phyloP scores from a whole-genome alignment of 2,888 invertebrate genomes.

The Aphodius sticticus region DNA sequence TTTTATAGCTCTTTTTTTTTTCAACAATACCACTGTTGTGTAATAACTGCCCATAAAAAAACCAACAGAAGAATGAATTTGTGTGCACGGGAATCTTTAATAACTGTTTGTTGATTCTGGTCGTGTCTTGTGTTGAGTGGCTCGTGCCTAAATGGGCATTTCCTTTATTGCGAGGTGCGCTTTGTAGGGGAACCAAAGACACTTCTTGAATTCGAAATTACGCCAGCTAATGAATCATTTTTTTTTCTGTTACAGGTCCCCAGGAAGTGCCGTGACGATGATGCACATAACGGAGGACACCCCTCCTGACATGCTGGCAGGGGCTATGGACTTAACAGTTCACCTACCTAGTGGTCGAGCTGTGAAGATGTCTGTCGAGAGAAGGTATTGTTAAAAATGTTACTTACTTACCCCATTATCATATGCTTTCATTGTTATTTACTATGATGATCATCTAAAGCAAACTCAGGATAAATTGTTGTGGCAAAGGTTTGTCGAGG shows the following conservation, averaged over 20 bases:
- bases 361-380: slow-evolving; percentile 65
- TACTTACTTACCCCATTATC: not conserved
- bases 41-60: not conserved
- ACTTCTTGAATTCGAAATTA: not conserved
- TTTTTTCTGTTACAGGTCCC: slow-evolving; percentile 31
- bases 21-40: not conserved
- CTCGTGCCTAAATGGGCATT: not conserved
- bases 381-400: slow-evolving; percentile 59
- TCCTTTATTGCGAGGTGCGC: not conserved
- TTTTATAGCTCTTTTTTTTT: not conserved
- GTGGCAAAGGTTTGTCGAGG: too few relatives aligned
- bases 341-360: slow-evolving; percentile 66
- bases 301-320: slow-evolving; percentile 73
- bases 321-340: slow-evolving; percentile 73
- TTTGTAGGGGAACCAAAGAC: not conserved
- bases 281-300: slow-evolving; percentile 72
- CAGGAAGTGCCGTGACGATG: slow-evolving; percentile 50
- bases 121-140: not conserved
- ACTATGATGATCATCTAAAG: not conserved
- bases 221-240: not conserved
- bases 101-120: not conserved
- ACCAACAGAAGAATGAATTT: not conserved
- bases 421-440: not conserved
- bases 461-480: too few relatives aligned
- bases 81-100: not conserved